Base-by-base conservation (phyloP, 2,113 vertebrate genomes). In the Campylorhamphus procurvoides region DNA sequence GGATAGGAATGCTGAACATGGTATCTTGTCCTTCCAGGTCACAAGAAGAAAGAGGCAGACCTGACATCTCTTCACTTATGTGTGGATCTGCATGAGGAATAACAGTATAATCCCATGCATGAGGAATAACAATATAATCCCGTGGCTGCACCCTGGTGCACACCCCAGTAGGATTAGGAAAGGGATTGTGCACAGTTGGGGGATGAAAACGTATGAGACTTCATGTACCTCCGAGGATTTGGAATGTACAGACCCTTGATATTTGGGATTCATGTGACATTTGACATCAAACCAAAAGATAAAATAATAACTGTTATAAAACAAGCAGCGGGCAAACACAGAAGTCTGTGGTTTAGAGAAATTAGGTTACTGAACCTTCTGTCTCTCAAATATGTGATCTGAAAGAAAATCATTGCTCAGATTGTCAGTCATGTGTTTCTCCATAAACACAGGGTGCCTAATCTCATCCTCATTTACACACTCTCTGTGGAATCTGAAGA, bases 361-460 rank as follows among this genome's bases (percentile, higher is more conserved):
- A 96, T 88, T 66, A 90, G 39, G 64, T 94, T 96, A 94, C 73
- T 5, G 3, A 96, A 39, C 68, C 74, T 93, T 95, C 93, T 94
- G 64, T 64, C 86, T 96, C 75, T 89, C 90, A 81, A 87, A 79
- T 84, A 67, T 78, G 79, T 89, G 89, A 94, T 87, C 83, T 79
- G 89, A 96, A 94, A 96, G 49, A 59, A 90, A 96, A 82, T 62
- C 29, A 69, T 74, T 93, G 90, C 84, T 97, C 81, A 91, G 58
- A 87, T 88, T 86, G 87, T 77, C 73, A 95, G 92, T 88, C 52
- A 40, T 84, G 50, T 10, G n/a, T 87, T 66, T 89, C 79, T 83
- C 63, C 25, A 73, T 77, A 96, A 97, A 96, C 84, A 95, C 71
- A 79, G 66, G 8, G 28, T 86, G 31, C 62, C 80, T 91, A 74